phyloP scores from a whole-genome alignment of 1,140 invertebrate species.

The Hypsibius dujardini region DNA sequence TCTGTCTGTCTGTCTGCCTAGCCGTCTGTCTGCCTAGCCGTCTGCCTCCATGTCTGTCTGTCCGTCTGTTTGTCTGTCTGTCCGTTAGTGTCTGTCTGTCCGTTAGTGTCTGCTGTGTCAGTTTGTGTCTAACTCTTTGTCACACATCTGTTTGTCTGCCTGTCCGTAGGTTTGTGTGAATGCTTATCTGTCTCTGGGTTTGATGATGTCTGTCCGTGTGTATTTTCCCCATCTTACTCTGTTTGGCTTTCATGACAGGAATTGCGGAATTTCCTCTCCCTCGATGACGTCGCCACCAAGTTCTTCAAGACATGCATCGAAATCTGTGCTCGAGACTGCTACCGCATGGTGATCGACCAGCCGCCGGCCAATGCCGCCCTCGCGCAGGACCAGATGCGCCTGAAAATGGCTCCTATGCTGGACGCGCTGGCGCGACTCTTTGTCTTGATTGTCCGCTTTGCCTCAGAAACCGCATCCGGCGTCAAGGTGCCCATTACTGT shows the following conservation, averaged over 20 bases:
- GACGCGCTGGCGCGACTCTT: constrained; percentile 9
- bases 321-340: constrained; percentile 86
- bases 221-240: too few relatives aligned
- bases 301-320: constrained; percentile 93
- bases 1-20: too few relatives aligned
- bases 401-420: constrained; percentile 15
- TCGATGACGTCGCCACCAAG: constrained; percentile 78
- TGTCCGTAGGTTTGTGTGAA: too few relatives aligned
- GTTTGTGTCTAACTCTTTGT: too few relatives aligned
- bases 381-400: constrained; percentile 12
- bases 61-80: too few relatives aligned
- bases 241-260: neutral
- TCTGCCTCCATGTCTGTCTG: too few relatives aligned
- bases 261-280: constrained; percentile 51
- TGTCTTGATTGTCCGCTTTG: constrained; percentile 18
- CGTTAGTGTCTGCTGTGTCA: too few relatives aligned
- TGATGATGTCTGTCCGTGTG: too few relatives aligned
- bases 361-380: constrained; percentile 22
- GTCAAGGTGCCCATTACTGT: neutral
- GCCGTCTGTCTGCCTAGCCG: too few relatives aligned
- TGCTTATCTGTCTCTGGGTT: too few relatives aligned
- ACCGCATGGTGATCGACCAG: constrained; percentile 48
- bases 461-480: neutral
- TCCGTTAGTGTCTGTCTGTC: too few relatives aligned
- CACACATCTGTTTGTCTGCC: too few relatives aligned